Conservation (phyloP, 2,888 invertebrate species). For the Troglohyphantes excavatus region DNA sequence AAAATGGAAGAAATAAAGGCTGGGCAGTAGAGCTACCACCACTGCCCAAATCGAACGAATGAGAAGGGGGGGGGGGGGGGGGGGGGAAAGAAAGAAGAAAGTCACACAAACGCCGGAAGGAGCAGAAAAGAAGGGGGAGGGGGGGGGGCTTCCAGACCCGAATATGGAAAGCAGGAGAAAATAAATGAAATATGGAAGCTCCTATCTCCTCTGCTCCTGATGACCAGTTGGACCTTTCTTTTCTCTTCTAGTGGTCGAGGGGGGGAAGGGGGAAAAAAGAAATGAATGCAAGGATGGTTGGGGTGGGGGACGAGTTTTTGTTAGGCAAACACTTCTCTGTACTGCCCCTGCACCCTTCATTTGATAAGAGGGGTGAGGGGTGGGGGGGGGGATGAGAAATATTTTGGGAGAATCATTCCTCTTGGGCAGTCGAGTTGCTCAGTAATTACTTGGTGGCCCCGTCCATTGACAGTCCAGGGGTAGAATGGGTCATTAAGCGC, state of each 20-base stretch:
- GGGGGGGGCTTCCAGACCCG: too few species aligned
- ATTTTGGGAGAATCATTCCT: slow-evolving; percentile 51
- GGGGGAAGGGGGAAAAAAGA: not conserved
- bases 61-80: too few species aligned
- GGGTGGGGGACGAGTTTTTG: slow-evolving; percentile 51
- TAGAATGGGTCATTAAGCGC: slow-evolving; percentile 70
- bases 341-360: slow-evolving; percentile 49
- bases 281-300: slow-evolving; percentile 48
- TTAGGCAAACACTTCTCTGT: slow-evolving; percentile 72
- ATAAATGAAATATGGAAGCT: slow-evolving; percentile 78
- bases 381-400: slow-evolving; percentile 38
- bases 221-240: slow-evolving; percentile 73
- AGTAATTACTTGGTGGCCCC: slow-evolving; percentile 68
- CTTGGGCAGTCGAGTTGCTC: slow-evolving; percentile 57
- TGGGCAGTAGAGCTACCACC: slow-evolving; percentile 26
- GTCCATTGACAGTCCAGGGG: slow-evolving; percentile 61
- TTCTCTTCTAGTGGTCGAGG: slow-evolving; percentile 35
- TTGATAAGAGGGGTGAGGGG: slow-evolving; percentile 52
- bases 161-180: slow-evolving; percentile 76
- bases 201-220: slow-evolving; percentile 73
- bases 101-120: slow-evolving; percentile 32
- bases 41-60: slow-evolving; percentile 32
- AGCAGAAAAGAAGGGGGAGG: slow-evolving; percentile 16
- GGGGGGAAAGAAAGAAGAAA: not conserved
- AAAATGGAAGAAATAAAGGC: slow-evolving; percentile 16